These are phyloP conservation scores for Empidonax alnorum DNA, from an alignment of 2,113 vertebrate species.

Conservation along the genomic window DNA sequence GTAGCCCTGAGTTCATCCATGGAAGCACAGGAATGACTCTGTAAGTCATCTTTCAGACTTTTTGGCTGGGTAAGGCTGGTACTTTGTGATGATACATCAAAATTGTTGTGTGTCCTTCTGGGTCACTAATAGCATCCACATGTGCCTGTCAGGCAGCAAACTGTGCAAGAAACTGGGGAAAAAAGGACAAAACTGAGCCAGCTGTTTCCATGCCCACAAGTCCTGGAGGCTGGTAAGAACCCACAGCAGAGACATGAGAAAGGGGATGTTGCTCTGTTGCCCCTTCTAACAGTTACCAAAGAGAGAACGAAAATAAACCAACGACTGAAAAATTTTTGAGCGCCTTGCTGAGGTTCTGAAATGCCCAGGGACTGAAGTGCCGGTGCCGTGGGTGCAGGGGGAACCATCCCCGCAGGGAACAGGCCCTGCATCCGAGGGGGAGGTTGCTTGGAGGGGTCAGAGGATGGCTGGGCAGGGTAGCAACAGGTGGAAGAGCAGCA, in stretches of 20 bases:
- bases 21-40: neutral
- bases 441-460: neutral
- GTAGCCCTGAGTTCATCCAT: too few relatives aligned
- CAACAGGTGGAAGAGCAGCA: neutral
- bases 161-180: neutral
- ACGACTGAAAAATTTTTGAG: too few relatives aligned
- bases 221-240: accelerated
- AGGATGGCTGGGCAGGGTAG: neutral
- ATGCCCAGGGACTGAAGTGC: accelerated
- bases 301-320: neutral
- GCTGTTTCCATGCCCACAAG: neutral
- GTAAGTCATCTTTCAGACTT: neutral
- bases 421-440: accelerated
- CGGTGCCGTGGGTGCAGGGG: accelerated
- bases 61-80: neutral
- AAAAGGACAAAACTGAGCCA: neutral
- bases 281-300: neutral
- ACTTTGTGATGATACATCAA: neutral
- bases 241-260: neutral
- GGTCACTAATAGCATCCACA: neutral
- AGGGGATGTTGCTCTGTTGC: neutral
- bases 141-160: neutral
- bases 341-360: neutral
- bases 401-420: neutral
- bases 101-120: neutral